phyloP scores from a whole-genome alignment of 2,888 invertebrate genomes.

The Melanchra persicariae region DNA sequence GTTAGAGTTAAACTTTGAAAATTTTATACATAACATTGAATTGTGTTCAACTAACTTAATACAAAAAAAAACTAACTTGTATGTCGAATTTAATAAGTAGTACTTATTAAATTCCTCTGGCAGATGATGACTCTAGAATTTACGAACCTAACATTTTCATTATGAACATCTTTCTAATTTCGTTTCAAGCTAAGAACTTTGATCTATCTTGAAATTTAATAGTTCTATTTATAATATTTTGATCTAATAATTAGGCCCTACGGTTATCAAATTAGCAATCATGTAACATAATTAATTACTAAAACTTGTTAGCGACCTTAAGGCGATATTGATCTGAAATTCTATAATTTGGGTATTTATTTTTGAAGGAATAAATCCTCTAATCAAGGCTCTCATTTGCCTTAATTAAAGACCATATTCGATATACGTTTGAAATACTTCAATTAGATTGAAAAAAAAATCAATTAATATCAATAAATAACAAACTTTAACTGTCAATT shows the following conservation, averaged over 20 bases:
- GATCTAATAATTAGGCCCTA: background rate
- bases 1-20: no score
- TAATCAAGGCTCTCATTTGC: no score
- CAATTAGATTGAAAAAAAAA: no score
- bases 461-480: no score
- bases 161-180: background rate
- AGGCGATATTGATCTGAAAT: background rate
- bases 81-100: background rate
- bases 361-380: background rate
- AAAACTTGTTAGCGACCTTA: conserved; percentile 4
- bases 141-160: background rate
- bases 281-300: background rate
- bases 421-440: no score
- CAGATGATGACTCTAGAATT: no score
- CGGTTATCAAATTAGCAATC: conserved; percentile 1
- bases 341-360: background rate
- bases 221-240: background rate
- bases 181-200: background rate
- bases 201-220: background rate
- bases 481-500: no score
- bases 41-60: no score
- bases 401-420: no score
- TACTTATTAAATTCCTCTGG: no score
- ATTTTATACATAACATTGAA: no score
- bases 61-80: no score